A percentile compares a stretch with the other conserved stretches of the same genome.
phyloP scores from a whole-genome alignment of 2,888 invertebrate genomes.

The Oxycera nigricornis region DNA sequence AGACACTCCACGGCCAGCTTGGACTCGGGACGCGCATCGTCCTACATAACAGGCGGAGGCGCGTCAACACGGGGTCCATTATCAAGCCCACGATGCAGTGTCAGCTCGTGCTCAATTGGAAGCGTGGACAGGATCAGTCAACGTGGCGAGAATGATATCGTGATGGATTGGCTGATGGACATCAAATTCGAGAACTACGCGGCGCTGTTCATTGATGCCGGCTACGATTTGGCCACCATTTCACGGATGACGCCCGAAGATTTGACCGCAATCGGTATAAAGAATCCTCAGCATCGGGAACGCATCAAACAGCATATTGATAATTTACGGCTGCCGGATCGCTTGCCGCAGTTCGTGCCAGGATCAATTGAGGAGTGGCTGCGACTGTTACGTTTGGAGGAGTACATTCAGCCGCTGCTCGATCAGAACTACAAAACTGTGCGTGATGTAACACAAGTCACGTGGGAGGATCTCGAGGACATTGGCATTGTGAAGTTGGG shows the following conservation, averaged over 20 bases:
- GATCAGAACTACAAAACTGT: constrained; percentile 94
- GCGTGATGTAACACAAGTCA: constrained; percentile 91
- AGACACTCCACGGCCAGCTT: constrained; percentile 85
- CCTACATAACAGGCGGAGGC: constrained; percentile 67
- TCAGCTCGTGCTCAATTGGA: constrained; percentile 80
- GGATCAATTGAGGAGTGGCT: constrained; percentile 96
- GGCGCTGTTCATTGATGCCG: constrained; percentile 89
- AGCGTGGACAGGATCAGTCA: constrained; percentile 77
- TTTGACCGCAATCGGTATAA: constrained; percentile 87
- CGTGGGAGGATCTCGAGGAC: constrained; percentile 99
- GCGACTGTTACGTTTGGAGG: constrained; percentile 85
- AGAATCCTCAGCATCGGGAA: constrained; percentile 96
- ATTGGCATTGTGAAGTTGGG: constrained; percentile 93
- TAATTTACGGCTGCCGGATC: constrained; percentile 91
- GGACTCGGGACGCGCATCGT: constrained; percentile 91
- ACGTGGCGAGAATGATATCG: constrained; percentile 85
- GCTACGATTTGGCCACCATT: constrained; percentile 97
- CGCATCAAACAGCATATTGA: constrained; percentile 96
- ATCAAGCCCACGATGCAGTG: constrained; percentile 74
- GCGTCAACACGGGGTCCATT: constrained; percentile 63
- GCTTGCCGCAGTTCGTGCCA: constrained; percentile 93
- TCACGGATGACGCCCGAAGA: constrained; percentile 99
- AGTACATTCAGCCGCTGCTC: constrained; percentile 88
- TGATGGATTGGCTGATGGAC: constrained; percentile 93
- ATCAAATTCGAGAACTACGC: constrained; percentile 95